Evolutionary conservation across 2,113 vertebrate genomes (phyloP), one percentile per base, ranked within the genome.

Genomic region (Microtus pennsylvanicus): DNA sequence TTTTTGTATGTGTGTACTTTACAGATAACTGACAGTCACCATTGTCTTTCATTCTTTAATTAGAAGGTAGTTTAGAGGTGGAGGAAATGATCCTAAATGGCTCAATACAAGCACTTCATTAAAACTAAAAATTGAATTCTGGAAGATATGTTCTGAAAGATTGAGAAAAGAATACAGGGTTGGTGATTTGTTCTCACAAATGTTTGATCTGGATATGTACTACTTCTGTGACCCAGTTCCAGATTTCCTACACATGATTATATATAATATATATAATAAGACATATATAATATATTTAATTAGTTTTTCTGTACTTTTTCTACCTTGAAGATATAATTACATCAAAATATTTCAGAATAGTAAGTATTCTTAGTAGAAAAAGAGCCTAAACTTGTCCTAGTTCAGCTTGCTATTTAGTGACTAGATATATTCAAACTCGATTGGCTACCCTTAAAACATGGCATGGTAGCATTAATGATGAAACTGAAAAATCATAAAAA

Each of bases 401-500:
- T 63, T 96, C 70, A 72, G 14, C 75, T 86, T 87, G 28, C 22
- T 90, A 13, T 13, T 92, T 70, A 83, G 88, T 94, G 86, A 83
- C 55, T 92, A 76, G 77, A 87, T 55, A 69, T 52, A 80, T 83
- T 94, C 95, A 67, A 96, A 38, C 70, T 61, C 90, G 86, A 94
- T 81, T 58, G 81, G 88, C 38, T 89, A 12, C 58, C 69, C 38
- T 86, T 81, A 90, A 52, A 91, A 42, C 90, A 92, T 90, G 76
- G 28, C 35, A 47, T 75, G 35, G 42, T 67, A 91, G 70, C 14
- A 81, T 92, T 95, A 95, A 88, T 76, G 90, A 96, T 81, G 55
- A 58, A 94, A 92, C 38, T 90, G 96, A 94, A 94, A 94, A 87
- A 11, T 86, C 50, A 81, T 58, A 58, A 21, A 58, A 58, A 93